Conservation (phyloP, 2,888 invertebrate genomes). For the Ennomos fuscantarius region DNA sequence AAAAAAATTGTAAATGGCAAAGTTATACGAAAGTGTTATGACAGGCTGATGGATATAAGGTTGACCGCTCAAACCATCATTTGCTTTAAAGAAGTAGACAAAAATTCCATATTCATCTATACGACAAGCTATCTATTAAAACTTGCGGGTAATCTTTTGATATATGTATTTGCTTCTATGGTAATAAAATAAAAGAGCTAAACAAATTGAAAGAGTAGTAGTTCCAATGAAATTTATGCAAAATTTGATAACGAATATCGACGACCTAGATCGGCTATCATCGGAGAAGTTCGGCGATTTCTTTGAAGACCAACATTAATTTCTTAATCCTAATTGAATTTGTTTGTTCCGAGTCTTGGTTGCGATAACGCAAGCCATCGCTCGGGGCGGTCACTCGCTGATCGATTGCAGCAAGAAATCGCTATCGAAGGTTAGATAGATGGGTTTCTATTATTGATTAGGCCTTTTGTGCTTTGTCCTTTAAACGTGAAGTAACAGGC, state of each 20-base stretch:
- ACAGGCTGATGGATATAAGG: background rate
- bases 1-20: background rate
- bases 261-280: constrained; percentile 61
- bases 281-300: constrained; percentile 66
- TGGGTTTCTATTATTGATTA: constrained; percentile 60
- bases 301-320: constrained; percentile 73
- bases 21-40: background rate
- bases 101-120: background rate
- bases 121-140: background rate
- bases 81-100: too few species aligned
- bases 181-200: constrained; percentile 29
- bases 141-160: background rate
- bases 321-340: constrained; percentile 84
- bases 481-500: constrained; percentile 54
- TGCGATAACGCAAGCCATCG: constrained; percentile 66
- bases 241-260: constrained; percentile 62
- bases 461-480: constrained; percentile 57
- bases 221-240: constrained; percentile 51
- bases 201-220: constrained; percentile 49
- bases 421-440: constrained; percentile 64
- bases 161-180: background rate
- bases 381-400: constrained; percentile 53
- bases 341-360: constrained; percentile 72
- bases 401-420: constrained; percentile 64
- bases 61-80: background rate